These are phyloP conservation scores for Hyles euphorbiae DNA, from an alignment of 1,140 invertebrate genomes.

Conservation along the genomic window DNA sequence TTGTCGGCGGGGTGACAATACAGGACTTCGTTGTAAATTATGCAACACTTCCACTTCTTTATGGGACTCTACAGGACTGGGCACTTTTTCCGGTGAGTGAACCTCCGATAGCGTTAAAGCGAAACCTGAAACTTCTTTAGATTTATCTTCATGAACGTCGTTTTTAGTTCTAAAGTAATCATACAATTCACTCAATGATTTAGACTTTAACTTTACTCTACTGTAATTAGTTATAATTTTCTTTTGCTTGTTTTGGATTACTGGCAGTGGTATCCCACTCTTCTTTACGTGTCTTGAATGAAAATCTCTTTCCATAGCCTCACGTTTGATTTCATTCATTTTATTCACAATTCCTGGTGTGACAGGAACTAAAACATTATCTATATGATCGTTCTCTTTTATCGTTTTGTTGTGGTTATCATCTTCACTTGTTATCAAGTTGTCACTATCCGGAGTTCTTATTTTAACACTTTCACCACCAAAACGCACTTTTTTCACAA, in stretches of 20 bases:
- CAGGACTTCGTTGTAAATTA: conserved; percentile 76
- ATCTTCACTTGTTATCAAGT: conserved; percentile 70
- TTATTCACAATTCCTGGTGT: conserved; percentile 49
- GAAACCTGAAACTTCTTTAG: conserved; percentile 47
- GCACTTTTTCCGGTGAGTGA: conserved; percentile 68
- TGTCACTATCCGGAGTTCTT: conserved; percentile 88
- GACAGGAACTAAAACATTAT: conserved; percentile 29
- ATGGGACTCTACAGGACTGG: conserved; percentile 70
- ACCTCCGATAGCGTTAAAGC: conserved; percentile 53
- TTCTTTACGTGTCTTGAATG: conserved; percentile 34
- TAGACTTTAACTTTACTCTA: conserved; percentile 64
- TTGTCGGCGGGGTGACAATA: conserved; percentile 61
- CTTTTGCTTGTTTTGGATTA: conserved; percentile 53
- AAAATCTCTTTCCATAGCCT: conserved; percentile 38
- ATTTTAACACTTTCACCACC: conserved; percentile 89
- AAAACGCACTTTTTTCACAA: conserved; percentile 83
- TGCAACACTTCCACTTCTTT: conserved; percentile 79
- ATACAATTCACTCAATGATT: conserved; percentile 70
- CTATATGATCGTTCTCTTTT: conserved; percentile 35
- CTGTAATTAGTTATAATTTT: conserved; percentile 34
- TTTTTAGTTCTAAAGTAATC: conserved; percentile 70
- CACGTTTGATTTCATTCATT: conserved; percentile 55
- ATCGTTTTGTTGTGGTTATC: conserved; percentile 42
- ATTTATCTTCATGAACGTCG: conserved; percentile 30
- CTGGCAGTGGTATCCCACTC: conserved; percentile 62